Percentiles rank a stretch among this genome's conserved stretches.
Conservation (phyloP, 30 jellyfish, hydroid and myxozoan genomes). For the Catostylus mosaicus region DNA sequence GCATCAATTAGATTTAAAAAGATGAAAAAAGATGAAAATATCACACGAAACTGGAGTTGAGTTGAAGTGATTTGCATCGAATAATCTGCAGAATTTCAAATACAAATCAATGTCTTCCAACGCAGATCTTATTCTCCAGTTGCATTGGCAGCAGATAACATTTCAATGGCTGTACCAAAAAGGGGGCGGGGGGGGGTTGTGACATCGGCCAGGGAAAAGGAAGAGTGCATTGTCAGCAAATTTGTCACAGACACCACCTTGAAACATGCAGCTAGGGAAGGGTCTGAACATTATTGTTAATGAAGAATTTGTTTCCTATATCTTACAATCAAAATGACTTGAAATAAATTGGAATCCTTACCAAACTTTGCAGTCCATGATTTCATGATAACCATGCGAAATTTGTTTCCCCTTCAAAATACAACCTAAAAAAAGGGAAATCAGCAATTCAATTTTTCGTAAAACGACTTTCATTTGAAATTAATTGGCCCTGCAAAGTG, state of each 20-base stretch:
- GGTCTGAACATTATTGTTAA: too few species aligned
- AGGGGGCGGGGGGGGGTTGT: too few species aligned
- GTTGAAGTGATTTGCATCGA: too few species aligned
- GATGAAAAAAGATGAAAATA: not conserved
- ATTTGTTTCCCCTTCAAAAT: slow-evolving; percentile 45
- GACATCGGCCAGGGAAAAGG: not conserved
- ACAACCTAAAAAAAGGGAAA: slow-evolving; percentile 23
- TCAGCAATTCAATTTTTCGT: not conserved
- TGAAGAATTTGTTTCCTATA: not conserved
- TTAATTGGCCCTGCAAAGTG: too few species aligned
- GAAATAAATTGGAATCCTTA: not conserved
- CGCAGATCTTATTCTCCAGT: too few species aligned
- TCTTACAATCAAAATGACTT: not conserved
- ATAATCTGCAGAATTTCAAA: too few species aligned
- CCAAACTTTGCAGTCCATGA: slow-evolving; percentile 53
- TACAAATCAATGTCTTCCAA: too few species aligned
- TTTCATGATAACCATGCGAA: slow-evolving; percentile 39
- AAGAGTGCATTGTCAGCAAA: not conserved
- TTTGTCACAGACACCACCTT: not conserved
- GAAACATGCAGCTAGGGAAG: not conserved
- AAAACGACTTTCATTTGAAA: not conserved
- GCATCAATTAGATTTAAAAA: not conserved
- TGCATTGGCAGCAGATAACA: too few species aligned
- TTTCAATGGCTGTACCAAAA: too few species aligned
- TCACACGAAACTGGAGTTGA: not conserved